Base-by-base conservation (phyloP, 2,888 invertebrate genomes). In the Tanypteryx hageni region DNA sequence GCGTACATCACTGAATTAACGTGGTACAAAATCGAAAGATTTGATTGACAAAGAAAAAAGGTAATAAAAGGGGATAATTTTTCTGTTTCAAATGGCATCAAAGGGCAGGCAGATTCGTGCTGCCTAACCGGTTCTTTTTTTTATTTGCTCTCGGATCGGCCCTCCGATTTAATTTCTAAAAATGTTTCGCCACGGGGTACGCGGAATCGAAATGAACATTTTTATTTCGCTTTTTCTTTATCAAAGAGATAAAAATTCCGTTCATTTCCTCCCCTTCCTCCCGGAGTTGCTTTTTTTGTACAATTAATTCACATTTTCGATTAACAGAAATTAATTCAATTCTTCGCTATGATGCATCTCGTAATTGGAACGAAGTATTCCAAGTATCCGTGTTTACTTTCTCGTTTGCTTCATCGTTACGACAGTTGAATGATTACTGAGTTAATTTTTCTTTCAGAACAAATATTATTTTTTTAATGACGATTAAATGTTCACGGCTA, bases 91-190 rank as follows among this genome's bases (percentile, higher is more conserved):
- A 44, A 89, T 2, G 27, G 22, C 18, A 27, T 76, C 64, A 64
- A 89, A 89, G 64, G 64, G 8, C n/a, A n/a, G 44, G 44, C 44
- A 44, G 44, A 44, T 44, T 89, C 64, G 9, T 27, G 58, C 58
- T 11, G 59, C 11, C 85, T 27, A 31, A 44, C n/a, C 31, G 16
- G 61, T 22, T 56, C 44, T 44, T 9, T 56, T 18, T 16, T n/a
- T 64, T 86, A 31, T 61, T 61, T 89, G 13, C 31, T 9, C 31
- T 89, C 44, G 31, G 3, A n/a, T 58, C 44, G 10, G 64, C 68
- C 13, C 56, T 89, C 89, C 61, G 56, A 89, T 89, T 89, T 44
- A 44, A 89, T 89, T 64, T n/a, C n/a, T 44, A 44, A n/a, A 56
- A 89, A 61, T 10, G 2, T 44, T 44, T 64, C 18, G 89, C 64